Evolutionary conservation across 2,797 vertebrate genomes (phyloP).

Genomic region (Acanthiza pusilla): DNA sequence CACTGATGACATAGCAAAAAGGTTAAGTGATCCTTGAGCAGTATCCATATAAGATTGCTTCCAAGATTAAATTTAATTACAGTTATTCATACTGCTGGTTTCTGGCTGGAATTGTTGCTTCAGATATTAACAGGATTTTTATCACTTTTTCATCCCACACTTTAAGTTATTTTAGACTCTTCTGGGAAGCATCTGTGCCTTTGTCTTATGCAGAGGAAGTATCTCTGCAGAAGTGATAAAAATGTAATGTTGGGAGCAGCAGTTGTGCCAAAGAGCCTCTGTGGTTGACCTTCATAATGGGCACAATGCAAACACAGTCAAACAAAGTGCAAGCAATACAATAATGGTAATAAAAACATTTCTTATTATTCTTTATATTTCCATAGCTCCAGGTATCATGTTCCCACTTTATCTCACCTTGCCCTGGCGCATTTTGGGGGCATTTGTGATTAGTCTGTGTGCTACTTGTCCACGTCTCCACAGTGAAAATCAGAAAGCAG

Average conservation of each 20-base stretch:
- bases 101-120: slow-evolving; percentile 52
- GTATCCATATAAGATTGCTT: slow-evolving; percentile 56
- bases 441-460: background rate
- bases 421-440: background rate
- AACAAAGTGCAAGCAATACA: background rate
- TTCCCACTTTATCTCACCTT: background rate
- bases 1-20: slow-evolving; percentile 63
- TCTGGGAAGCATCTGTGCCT: slow-evolving; percentile 16
- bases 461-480: background rate
- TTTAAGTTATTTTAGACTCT: slow-evolving; percentile 22
- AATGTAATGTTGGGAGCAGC: background rate
- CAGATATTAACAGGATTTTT: slow-evolving; percentile 39
- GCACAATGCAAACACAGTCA: background rate
- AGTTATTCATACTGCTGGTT: slow-evolving; percentile 37
- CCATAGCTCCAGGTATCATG: background rate
- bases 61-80: slow-evolving; percentile 63
- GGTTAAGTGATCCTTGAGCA: slow-evolving; percentile 66
- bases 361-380: background rate
- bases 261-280: background rate
- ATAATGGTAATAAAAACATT: background rate
- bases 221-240: background rate
- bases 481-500: background rate
- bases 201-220: background rate
- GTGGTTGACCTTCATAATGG: background rate
- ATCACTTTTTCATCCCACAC: background rate